phyloP scores from a whole-genome alignment of 2,888 invertebrate genomes.

The Carabus problematicus region DNA sequence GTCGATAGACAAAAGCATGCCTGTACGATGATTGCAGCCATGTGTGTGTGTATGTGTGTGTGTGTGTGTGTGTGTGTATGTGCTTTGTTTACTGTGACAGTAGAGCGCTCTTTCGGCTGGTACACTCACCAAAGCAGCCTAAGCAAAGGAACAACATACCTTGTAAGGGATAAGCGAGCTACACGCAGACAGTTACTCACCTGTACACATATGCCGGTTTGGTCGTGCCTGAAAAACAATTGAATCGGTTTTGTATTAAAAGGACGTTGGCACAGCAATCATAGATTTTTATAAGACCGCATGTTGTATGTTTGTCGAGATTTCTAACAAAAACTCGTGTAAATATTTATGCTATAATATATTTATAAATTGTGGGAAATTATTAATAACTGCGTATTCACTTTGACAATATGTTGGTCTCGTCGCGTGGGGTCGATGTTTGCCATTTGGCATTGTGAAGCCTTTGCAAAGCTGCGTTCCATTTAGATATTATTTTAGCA shows the following conservation, averaged over 20 bases:
- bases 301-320: slow-evolving; percentile 5
- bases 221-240: slow-evolving; percentile 19
- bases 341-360: too few relatives aligned
- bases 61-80: too few relatives aligned
- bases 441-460: too few relatives aligned
- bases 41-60: too few relatives aligned
- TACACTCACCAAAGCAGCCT: slow-evolving; percentile 6
- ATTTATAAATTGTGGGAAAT: too few relatives aligned
- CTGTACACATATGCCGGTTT: slow-evolving; percentile 17
- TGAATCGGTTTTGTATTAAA: slow-evolving; percentile 10
- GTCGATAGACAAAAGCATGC: too few relatives aligned
- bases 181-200: slow-evolving; percentile 4
- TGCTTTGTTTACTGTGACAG: slow-evolving; percentile 8
- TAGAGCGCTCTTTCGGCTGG: slow-evolving; percentile 3
- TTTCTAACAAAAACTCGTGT: background rate
- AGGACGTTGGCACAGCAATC: slow-evolving; percentile 8
- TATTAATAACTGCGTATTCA: too few relatives aligned
- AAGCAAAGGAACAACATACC: slow-evolving; percentile 15
- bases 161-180: background rate
- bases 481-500: too few relatives aligned
- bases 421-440: too few relatives aligned
- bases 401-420: too few relatives aligned
- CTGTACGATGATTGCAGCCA: too few relatives aligned
- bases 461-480: too few relatives aligned
- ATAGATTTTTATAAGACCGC: background rate